Evolutionary conservation across 2,113 vertebrate species (phyloP).

Genomic region (Excalfactoria chinensis): DNA sequence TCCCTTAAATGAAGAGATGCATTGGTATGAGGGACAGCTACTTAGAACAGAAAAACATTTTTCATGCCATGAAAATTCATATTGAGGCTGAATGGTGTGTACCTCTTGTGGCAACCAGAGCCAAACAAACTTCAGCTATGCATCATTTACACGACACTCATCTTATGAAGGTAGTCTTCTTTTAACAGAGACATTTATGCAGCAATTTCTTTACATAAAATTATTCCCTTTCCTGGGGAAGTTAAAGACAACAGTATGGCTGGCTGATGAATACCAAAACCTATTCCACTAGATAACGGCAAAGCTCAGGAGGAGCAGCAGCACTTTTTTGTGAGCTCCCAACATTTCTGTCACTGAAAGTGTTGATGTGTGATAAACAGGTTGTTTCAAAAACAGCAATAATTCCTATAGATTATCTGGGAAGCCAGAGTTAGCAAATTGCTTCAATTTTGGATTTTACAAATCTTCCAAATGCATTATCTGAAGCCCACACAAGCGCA

Average conservation of each 20-base stretch:
- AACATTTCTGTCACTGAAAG: background rate
- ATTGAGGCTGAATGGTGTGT: background rate
- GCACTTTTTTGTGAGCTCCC: background rate
- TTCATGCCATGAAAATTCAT: background rate
- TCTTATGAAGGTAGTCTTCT: background rate
- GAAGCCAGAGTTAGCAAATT: background rate
- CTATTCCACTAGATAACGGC: background rate
- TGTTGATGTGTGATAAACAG: background rate
- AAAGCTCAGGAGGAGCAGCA: background rate
- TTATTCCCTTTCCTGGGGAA: background rate
- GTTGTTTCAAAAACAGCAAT: slow-evolving; percentile 1
- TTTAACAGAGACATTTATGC: background rate
- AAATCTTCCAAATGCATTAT: background rate
- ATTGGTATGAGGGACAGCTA: background rate
- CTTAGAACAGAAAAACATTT: background rate
- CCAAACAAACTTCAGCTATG: background rate
- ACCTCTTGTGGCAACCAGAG: background rate
- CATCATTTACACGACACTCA: background rate
- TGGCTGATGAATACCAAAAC: slow-evolving; percentile 9
- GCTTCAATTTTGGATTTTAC: background rate
- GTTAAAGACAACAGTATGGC: background rate
- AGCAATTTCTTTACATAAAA: background rate
- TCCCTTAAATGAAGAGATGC: background rate
- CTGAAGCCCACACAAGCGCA: background rate
- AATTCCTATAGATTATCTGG: background rate